Percentiles rank a stretch among this genome's conserved stretches.
phyloP scores from a whole-genome alignment of 2,113 vertebrate genomes.

The Rattus rattus region DNA sequence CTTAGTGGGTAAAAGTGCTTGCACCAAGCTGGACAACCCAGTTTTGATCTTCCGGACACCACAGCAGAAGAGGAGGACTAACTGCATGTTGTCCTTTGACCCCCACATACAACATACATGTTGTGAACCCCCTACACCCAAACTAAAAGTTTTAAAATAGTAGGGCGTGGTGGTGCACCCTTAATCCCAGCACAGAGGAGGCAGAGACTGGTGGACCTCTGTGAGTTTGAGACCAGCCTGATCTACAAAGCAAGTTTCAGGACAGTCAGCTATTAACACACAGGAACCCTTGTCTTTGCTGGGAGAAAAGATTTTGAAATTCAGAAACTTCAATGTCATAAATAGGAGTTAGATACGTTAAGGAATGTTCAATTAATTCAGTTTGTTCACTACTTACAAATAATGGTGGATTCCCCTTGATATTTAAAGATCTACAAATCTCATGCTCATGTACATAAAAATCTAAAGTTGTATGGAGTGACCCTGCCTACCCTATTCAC shows the following conservation, averaged over 20 bases:
- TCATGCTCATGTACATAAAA: not conserved
- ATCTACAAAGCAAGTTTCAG: not conserved
- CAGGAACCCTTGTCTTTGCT: not conserved
- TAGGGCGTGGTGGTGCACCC: not conserved
- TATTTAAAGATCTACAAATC: conserved; percentile 19
- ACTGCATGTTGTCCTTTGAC: not conserved
- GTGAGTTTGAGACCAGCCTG: not conserved
- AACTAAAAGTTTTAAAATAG: not conserved
- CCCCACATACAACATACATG: not conserved
- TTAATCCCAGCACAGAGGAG: not conserved
- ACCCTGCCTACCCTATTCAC: not conserved
- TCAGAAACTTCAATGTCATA: not conserved
- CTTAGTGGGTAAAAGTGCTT: too few species aligned
- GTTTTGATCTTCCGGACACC: too few species aligned
- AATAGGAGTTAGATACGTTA: conserved; percentile 6
- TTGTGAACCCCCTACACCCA: not conserved
- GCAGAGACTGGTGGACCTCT: not conserved
- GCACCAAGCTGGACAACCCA: not conserved
- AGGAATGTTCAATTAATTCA: not conserved
- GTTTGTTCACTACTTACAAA: conserved; percentile 5
- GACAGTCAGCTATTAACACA: not conserved
- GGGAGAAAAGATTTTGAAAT: not conserved
- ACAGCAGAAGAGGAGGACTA: not conserved
- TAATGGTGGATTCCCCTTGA: not conserved
- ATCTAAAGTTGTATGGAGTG: not conserved